Evolutionary conservation across 2,113 vertebrate genomes (phyloP), one percentile per base, ranked within the genome.

Genomic region (Platichthys flesus): DNA sequence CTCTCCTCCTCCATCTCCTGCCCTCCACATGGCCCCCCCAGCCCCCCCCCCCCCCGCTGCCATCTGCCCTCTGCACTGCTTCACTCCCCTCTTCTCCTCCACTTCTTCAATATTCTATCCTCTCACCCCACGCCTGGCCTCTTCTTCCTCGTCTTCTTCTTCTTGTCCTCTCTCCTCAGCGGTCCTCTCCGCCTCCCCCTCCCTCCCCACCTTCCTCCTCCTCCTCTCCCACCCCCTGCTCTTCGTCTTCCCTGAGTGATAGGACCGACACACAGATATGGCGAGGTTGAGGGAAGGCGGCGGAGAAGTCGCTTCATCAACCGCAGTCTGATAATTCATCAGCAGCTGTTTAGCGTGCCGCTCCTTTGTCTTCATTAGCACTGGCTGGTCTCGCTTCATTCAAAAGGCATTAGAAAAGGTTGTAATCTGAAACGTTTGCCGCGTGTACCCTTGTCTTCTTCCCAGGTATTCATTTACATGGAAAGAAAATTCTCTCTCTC

Each of bases 291-390:
- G 49, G 64, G 31, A 45, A 85, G 74, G 72, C 51, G 58, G 75
- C 65, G 16, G 57, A 65, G 76, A 78, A 84, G 80, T 81, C 80
- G 65, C 79, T 83, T 76, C 83, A 81, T 88, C 89, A 90, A 72
- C 76, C 79, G 82, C 85, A 79, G 84, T 89, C 90, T 88, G 83
- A 89, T 90, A 83, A 90, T 88, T 89, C 85, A 89, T 93, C 90
- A 86, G 83, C 87, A 83, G 92, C 92, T 90, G 86, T 82, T 92
- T 83, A 85, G 78, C 18, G 2, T 16, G 79, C 79, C 14, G 57
- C 84, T 74, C 80, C 88, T 92, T 91, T 85, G 79, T 91, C 92
- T 91, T 90, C 90, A 92, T 93, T 93, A 91, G 80, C 65, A 7
- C 59, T 31, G 10, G 51, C 77, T 81, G 81, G 67, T 84, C 84